phyloP scores from a whole-genome alignment of 1,140 invertebrate genomes.

The Limonius californicus region DNA sequence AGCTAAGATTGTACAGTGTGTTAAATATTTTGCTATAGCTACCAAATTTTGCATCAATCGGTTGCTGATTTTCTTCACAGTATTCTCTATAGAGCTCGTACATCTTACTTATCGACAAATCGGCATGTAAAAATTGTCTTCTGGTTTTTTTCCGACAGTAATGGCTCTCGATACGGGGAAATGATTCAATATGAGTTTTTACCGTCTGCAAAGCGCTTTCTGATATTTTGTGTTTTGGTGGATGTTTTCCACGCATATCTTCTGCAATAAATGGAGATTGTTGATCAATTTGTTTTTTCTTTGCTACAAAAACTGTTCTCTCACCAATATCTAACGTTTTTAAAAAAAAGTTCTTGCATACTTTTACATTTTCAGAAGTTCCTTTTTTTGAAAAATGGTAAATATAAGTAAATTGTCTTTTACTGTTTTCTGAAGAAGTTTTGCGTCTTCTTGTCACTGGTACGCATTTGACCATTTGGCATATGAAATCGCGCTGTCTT shows the following conservation, averaged over 20 bases:
- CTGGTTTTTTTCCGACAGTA: slow-evolving; percentile 1
- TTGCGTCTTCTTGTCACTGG: background rate
- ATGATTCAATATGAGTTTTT: background rate
- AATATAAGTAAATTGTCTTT: background rate
- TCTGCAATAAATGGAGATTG: background rate
- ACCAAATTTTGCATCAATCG: background rate
- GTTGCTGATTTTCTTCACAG: background rate
- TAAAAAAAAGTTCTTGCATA: background rate
- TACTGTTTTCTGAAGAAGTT: background rate
- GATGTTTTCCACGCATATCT: background rate
- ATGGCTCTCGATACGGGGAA: background rate
- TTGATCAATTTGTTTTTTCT: background rate
- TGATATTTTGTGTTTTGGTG: background rate
- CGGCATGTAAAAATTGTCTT: background rate
- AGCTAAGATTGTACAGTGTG: background rate
- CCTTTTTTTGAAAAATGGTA: background rate
- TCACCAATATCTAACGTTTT: slow-evolving; percentile 1
- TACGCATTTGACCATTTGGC: background rate
- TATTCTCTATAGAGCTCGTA: background rate
- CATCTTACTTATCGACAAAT: background rate
- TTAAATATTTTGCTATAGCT: background rate
- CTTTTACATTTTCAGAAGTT: background rate
- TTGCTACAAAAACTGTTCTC: slow-evolving; percentile 2
- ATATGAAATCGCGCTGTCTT: slow-evolving; percentile 6
- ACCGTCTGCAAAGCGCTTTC: background rate